These are phyloP conservation scores for Halocaridina rubra DNA, from an alignment of 2,888 invertebrate genomes.

Conservation along the genomic window DNA sequence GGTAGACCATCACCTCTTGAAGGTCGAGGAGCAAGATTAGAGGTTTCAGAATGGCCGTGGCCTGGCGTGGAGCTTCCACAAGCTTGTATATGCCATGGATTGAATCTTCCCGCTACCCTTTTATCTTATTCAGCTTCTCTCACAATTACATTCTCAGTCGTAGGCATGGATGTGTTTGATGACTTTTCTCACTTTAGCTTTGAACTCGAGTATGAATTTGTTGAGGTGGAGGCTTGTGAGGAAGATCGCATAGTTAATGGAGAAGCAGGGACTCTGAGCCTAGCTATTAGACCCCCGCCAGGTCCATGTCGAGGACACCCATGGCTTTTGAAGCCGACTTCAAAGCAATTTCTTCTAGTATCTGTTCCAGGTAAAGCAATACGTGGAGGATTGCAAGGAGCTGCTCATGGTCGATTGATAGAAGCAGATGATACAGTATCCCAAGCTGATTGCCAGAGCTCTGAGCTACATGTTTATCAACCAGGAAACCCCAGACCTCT, in stretches of 20 bases:
- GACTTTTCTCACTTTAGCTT: conserved; percentile 62
- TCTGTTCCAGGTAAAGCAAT: conserved; percentile 61
- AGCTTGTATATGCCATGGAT: conserved; percentile 59
- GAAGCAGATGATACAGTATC: conserved; percentile 44
- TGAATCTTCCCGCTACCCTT: conserved; percentile 58
- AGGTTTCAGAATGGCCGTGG: conserved; percentile 62
- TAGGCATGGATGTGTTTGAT: conserved; percentile 61
- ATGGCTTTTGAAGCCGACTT: conserved; percentile 56
- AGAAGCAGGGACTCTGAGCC: conserved; percentile 54
- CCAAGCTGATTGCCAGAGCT: conserved; percentile 48
- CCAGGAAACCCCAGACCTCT: conserved; percentile 58
- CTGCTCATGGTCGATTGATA: conserved; percentile 41
- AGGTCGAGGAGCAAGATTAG: conserved; percentile 59
- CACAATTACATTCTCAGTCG: conserved; percentile 59
- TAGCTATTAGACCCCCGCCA: conserved; percentile 52
- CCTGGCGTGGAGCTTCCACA: conserved; percentile 54
- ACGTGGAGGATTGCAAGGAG: conserved; percentile 50
- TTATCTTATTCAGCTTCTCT: conserved; percentile 59
- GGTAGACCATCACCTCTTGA: conserved; percentile 55
- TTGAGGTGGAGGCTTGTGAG: conserved; percentile 58
- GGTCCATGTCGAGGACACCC: conserved; percentile 63
- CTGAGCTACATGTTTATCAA: conserved; percentile 61
- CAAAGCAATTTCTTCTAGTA: conserved; percentile 47
- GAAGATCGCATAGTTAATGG: conserved; percentile 53
- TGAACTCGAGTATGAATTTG: conserved; percentile 62